Percentiles rank a stretch among this genome's conserved stretches.
These are phyloP conservation scores for Eupithecia centaureata DNA, from an alignment of 2,888 invertebrate species.

Conservation along the genomic window DNA sequence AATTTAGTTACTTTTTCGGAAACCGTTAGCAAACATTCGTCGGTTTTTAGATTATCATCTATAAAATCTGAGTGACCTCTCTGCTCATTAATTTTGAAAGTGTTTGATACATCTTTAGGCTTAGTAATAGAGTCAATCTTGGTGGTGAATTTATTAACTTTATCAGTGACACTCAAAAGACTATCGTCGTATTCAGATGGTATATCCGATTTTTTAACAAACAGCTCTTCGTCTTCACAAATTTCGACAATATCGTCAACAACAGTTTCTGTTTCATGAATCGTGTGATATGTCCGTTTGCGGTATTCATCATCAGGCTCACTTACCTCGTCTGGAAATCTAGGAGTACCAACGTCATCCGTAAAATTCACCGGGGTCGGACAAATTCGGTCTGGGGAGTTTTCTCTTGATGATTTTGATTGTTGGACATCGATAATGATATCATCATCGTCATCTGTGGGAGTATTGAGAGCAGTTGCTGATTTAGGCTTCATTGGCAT, in stretches of 20 bases:
- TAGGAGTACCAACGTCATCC: slow-evolving; percentile 85
- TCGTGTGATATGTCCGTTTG: slow-evolving; percentile 69
- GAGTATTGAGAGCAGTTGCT: slow-evolving; percentile 79
- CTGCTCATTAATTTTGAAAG: slow-evolving; percentile 66
- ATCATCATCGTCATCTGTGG: slow-evolving; percentile 84
- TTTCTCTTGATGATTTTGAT: slow-evolving; percentile 90
- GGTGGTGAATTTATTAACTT: slow-evolving; percentile 79
- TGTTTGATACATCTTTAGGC: slow-evolving; percentile 57
- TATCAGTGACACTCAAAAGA: slow-evolving; percentile 83
- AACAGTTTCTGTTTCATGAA: slow-evolving; percentile 85
- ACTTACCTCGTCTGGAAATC: slow-evolving; percentile 89
- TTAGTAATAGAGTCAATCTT: slow-evolving; percentile 67
- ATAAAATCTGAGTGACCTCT: slow-evolving; percentile 79
- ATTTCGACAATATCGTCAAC: slow-evolving; percentile 84
- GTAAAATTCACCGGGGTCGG: slow-evolving; percentile 86
- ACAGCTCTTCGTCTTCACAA: slow-evolving; percentile 79
- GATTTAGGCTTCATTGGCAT: slow-evolving; percentile 75
- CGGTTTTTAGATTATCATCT: slow-evolving; percentile 79
- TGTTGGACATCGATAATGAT: slow-evolving; percentile 88
- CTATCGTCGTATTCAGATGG: slow-evolving; percentile 78
- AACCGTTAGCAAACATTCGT: slow-evolving; percentile 87
- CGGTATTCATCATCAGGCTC: slow-evolving; percentile 88
- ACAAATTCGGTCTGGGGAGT: slow-evolving; percentile 88
- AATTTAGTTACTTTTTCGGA: slow-evolving; percentile 88
- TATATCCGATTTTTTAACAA: slow-evolving; percentile 65